These are phyloP conservation scores for Melanaphis sacchari DNA, from an alignment of 1,140 invertebrate species.

Conservation along the genomic window DNA sequence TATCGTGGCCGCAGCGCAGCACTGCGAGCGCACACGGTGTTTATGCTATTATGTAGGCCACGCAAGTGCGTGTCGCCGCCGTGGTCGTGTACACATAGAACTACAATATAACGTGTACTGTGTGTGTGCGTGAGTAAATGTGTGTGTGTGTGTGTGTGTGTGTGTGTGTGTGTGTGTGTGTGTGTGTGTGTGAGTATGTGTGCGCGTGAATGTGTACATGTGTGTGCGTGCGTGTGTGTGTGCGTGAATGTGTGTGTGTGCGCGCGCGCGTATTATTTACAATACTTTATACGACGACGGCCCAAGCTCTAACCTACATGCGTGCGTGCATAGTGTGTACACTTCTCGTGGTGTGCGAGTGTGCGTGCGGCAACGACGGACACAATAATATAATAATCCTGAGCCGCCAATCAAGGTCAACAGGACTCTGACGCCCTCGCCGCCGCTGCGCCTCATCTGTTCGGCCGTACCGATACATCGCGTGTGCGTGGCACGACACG, in stretches of 20 bases:
- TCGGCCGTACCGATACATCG: not conserved
- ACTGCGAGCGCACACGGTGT: not conserved
- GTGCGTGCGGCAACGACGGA: not conserved
- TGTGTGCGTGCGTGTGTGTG: not conserved
- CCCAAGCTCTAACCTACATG: conserved; percentile 19
- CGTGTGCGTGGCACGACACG: not conserved
- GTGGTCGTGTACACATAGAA: not conserved
- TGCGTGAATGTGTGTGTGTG: not conserved
- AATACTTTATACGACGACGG: not conserved
- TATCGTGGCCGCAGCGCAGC: not conserved
- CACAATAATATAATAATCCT: conserved; percentile 42
- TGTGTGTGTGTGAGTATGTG: not conserved
- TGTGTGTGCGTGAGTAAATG: too few relatives aligned
- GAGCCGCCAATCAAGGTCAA: conserved; percentile 43
- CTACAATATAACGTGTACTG: not conserved
- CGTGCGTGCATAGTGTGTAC: not conserved
- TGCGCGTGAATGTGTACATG: not conserved
- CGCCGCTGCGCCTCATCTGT: not conserved
- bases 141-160: not conserved
- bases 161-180: not conserved
- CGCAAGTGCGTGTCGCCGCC: conserved; percentile 3
- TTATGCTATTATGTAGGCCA: conserved; percentile 35
- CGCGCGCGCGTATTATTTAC: not conserved
- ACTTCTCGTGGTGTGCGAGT: not conserved
- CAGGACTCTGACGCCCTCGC: conserved; percentile 17